Percentiles rank a stretch among this genome's conserved stretches.
Evolutionary conservation across 1,140 invertebrate genomes (phyloP).

Genomic region (Drosophila kohkoa): DNA sequence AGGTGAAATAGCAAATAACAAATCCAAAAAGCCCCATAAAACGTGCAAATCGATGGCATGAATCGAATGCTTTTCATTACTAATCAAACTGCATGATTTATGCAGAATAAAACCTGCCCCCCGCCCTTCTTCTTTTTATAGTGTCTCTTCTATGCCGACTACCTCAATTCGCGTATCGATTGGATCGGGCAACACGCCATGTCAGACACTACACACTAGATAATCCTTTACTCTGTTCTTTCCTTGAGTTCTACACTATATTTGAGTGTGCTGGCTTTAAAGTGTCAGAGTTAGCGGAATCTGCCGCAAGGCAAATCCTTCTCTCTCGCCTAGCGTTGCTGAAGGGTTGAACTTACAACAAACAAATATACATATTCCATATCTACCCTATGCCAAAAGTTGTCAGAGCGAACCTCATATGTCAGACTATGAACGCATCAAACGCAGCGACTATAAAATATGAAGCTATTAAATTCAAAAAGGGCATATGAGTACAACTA

Average conservation of each 20-base stretch:
- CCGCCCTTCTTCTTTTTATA: not conserved
- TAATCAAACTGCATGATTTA: constrained; percentile 72
- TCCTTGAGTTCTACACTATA: not conserved
- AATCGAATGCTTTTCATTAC: constrained; percentile 64
- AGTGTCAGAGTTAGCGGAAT: constrained; percentile 1
- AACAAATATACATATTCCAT: not conserved
- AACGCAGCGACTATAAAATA: not conserved
- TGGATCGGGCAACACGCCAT: constrained; percentile 61
- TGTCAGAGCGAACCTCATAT: no score
- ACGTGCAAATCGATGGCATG: constrained; percentile 74
- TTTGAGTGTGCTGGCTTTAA: constrained; percentile 42
- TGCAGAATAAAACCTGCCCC: constrained; percentile 44
- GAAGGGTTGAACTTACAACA: constrained; percentile 2
- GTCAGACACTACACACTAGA: constrained; percentile 31
- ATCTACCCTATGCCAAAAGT: constrained; percentile 2
- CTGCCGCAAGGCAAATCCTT: constrained; percentile 51
- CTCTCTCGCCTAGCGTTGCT: not conserved
- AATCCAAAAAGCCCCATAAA: constrained; percentile 56
- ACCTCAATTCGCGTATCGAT: constrained; percentile 62
- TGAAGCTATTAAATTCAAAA: not conserved
- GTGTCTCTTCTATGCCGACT: constrained; percentile 11
- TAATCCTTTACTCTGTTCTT: not conserved
- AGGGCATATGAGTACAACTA: not conserved
- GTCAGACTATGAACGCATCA: not conserved
- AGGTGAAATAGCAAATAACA: not conserved